Base-by-base conservation (phyloP, 2,797 vertebrate species). In the Pachyuromys duprasi region DNA sequence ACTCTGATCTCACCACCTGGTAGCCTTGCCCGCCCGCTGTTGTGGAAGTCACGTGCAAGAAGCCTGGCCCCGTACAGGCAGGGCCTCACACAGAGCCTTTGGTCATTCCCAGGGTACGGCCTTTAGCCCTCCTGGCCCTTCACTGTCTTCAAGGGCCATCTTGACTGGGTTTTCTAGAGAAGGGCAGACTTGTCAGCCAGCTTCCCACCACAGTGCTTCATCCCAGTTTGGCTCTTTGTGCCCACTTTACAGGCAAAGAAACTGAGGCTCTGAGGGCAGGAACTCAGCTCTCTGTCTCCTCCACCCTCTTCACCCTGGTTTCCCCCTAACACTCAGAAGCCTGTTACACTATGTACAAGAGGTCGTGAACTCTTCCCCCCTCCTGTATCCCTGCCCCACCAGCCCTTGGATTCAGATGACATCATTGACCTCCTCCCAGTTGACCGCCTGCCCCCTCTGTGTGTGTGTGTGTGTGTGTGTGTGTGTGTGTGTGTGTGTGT, bases 201-300 rank as follows among this genome's bases (percentile, higher is more conserved):
- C 67, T 26, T 55, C 49, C 55, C 2, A 0, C 53, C 24, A 49
- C 17, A 24, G 31, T 33, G n/a, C 9, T 49, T 17, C 63, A n/a
- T 42, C 17, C 39, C 63, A 18, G 39, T 69, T 18, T 26, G 20
- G 49, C 74, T 12, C 5, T 1, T 26, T 1, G 20, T 80, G 12
- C 45, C 87, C 76, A 72, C 22, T 91, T 65, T 65, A 84, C 26
- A 82, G 75, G 45, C 22, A 36, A 39, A 79, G 70, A 74, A 76
- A 76, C 89, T 1, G 89, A 95, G 82, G 18, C 55, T 33, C 13
- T 2, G 53, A 57, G 36, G 45, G 57, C 62, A 91, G 57, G 81
- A 31, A 1, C 17, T 82, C 0, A 0, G 4, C 24, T 36, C 18
- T 39, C 63, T 12, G 49, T 45, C 57, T 42, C 53, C n/a, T 31